Evolutionary conservation across 2,888 invertebrate genomes (phyloP).

Genomic region (Myopa tessellatipennis): DNA sequence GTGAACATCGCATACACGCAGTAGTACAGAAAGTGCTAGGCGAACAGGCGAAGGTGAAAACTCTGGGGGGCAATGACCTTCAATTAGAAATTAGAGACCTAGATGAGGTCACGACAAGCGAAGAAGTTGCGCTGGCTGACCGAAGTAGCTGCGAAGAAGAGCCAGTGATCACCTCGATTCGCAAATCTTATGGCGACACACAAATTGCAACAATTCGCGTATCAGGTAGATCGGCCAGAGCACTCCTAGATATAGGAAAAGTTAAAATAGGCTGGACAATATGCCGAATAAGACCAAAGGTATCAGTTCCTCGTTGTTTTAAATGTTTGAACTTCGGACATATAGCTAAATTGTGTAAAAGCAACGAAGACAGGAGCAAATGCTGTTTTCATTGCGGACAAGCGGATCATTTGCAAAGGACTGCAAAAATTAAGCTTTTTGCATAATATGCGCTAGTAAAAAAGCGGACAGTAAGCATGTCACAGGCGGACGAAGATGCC

Average conservation of each 20-base stretch:
- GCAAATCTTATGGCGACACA: conserved; percentile 10
- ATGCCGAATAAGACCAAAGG: too few species aligned
- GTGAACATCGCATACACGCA: too few species aligned
- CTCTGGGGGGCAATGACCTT: too few species aligned
- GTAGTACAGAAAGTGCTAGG: too few species aligned
- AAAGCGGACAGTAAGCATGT: not conserved
- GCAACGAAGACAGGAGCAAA: not conserved
- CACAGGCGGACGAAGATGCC: not conserved
- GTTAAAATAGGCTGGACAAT: too few species aligned
- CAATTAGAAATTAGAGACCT: not conserved
- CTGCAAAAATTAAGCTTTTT: not conserved
- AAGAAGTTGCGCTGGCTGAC: not conserved
- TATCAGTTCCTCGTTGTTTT: too few species aligned
- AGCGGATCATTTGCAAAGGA: not conserved
- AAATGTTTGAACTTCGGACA: too few species aligned
- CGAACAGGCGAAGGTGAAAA: too few species aligned
- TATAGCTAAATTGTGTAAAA: not conserved
- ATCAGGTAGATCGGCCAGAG: not conserved
- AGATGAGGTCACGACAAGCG: not conserved
- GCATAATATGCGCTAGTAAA: not conserved
- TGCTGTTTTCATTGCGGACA: not conserved
- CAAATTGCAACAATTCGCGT: not conserved
- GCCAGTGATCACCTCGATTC: not conserved
- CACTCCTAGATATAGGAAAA: not conserved
- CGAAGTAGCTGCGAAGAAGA: too few species aligned